Base-by-base conservation (phyloP, 2,113 vertebrate genomes). In the Bambusicola thoracicus region DNA sequence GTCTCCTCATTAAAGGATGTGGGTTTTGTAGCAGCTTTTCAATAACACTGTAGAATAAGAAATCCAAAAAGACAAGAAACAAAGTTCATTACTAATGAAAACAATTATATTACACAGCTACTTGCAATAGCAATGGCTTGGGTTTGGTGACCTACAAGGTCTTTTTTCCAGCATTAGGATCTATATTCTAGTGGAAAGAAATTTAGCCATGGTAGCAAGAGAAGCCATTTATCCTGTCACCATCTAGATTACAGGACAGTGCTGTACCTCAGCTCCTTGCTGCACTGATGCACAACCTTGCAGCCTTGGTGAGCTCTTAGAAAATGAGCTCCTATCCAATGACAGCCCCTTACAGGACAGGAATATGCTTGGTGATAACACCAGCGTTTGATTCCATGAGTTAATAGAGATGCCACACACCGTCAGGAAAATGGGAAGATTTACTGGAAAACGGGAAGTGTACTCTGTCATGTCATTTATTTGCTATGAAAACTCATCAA, bases 381-480 rank as follows among this genome's bases (percentile, higher is more conserved):
- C 5, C 27, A 55, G 22, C 7, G 29, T 38, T 53, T 1, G 0
- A n/a, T 59, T 40, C 55, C 27, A n/a, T 11, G 62, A 76, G 14
- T 67, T 78, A 87, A 77, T 0, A 67, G 36, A 85, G 34, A 40
- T 58, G 78, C 17, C 72, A 61, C 7, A 59, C 0, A 0, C 19
- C 77, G n/a, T 38, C 65, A 86, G 21, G 75, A 67, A 93, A 74
- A 69, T 67, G 78, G 32, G 43, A 69, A 83, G 49, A 90, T 79
- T 67, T 74, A 85, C 66, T 67, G 51, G 83, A 48, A 69, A 92
- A 76, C 30, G n/a, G 58, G 58, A 73, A 92, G 87, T 8, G 62
- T 59, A 89, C 53, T 70, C 16, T 8, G 15, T 17, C 43, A 8
- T 79, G 65, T 21, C 88, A 80, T 76, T 85, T 89, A 81, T 66